Evolutionary conservation across 53 echinoderm and acorn worm species (phyloP), one percentile per base, ranked within the genome.

Genomic region (Arbacia lixula): DNA sequence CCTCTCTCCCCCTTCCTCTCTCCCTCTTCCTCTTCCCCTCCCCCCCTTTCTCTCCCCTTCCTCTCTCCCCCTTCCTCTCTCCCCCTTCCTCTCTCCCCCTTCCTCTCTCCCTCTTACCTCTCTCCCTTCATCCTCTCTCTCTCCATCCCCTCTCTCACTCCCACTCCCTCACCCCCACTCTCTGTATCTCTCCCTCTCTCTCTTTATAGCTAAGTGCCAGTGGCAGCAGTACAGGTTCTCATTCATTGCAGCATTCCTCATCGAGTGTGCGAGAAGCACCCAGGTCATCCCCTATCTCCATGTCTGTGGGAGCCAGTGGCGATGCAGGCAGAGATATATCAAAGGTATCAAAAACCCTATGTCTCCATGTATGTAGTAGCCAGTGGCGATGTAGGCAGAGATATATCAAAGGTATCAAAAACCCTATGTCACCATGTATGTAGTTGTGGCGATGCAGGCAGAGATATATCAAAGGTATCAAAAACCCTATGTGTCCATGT

Each of bases 251-350:
- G 60, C 79, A 78, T 60, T 57, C 79, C 17, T 78, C 40, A 24
- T 60, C 60, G 12, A 60, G 60, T n/a, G 40, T 60, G 12, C 27
- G 60, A 24, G 79, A 57, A 26, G 36, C 79, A 12, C 17, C 60
- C 25, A 57, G 41, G 30, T 38, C 35, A 27, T 78, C 79, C 11
- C 79, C 79, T 14, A 57, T 78, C 41, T 78, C 79, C 39, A 78
- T 78, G 79, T 57, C 79, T 12, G 4, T 78, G 3, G 79, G 79
- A 40, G 79, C 79, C 22, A 38, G 77, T 22, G 77, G 77, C 4
- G 60, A 60, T 40, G 24, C 36, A 26, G 54, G 54, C 19, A 53
- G 75, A 36, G 79, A 78, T 78, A 27, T 24, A n/a, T 52, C 33
- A 0, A 52, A 75, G 75, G 75, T 75, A 53, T 0, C 14, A n/a